A percentile compares a stretch with the other conserved stretches of the same genome.
Evolutionary conservation across 1,140 invertebrate genomes (phyloP).

Genomic region (Choristoneura fumiferana): DNA sequence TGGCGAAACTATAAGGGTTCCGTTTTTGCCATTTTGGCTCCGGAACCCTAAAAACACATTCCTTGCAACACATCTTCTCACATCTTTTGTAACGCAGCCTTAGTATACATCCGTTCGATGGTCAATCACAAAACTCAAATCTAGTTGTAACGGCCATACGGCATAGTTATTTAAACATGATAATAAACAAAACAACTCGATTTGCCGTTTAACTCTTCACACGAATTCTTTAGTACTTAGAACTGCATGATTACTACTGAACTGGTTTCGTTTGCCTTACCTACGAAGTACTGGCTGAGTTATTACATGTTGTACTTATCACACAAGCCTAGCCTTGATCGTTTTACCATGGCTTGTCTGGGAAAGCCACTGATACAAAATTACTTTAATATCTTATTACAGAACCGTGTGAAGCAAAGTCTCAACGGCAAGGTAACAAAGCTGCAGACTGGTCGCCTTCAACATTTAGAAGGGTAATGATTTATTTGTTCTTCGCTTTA

Average conservation of each 20-base stretch:
- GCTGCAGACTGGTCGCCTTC: neutral
- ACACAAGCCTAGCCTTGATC: neutral
- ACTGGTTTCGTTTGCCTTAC: too few species aligned
- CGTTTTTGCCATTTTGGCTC: too few species aligned
- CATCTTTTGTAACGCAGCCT: too few species aligned
- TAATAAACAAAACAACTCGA: neutral
- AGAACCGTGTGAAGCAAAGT: neutral
- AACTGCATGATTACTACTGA: neutral
- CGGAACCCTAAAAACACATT: too few species aligned
- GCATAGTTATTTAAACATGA: neutral
- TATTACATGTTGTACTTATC: neutral
- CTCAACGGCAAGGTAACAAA: neutral
- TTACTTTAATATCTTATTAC: conserved; percentile 4
- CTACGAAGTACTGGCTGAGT: neutral
- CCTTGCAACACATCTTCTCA: too few species aligned
- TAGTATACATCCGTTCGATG: too few species aligned
- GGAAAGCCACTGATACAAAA: neutral
- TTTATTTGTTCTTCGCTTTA: neutral
- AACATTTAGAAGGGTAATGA: neutral
- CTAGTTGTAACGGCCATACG: too few species aligned
- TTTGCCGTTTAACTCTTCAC: conserved; percentile 1
- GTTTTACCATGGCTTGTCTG: conserved; percentile 1
- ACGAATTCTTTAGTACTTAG: conserved; percentile 1
- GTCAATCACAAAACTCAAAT: too few species aligned
- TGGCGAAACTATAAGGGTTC: too few species aligned